Percentiles rank a stretch among this genome's conserved stretches.
Conservation (phyloP, 2,797 vertebrate species). For the Melanotaenia boesemani region DNA sequence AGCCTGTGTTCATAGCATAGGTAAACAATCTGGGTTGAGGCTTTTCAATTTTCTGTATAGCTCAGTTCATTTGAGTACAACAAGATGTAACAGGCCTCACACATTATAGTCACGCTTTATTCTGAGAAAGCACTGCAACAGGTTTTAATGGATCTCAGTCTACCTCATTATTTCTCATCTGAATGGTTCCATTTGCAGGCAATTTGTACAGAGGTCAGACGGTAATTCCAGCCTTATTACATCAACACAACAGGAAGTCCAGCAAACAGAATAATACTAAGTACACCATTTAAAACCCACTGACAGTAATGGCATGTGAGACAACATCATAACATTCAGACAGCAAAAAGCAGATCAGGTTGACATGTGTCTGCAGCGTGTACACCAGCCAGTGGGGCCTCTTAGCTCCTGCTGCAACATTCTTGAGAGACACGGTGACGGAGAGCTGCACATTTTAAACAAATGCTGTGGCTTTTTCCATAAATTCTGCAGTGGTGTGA, state of each 20-base stretch:
- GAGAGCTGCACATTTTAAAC: conserved; percentile 4
- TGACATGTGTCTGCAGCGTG: conserved; percentile 16
- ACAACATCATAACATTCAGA: conserved; percentile 30
- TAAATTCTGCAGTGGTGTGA: neutral
- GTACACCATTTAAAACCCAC: conserved; percentile 70
- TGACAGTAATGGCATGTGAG: conserved; percentile 58
- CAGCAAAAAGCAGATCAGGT: conserved; percentile 53
- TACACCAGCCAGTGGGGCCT: conserved; percentile 14
- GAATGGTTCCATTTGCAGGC: conserved; percentile 55
- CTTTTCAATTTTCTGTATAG: conserved; percentile 28
- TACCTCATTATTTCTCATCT: conserved; percentile 53
- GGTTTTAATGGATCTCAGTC: conserved; percentile 49
- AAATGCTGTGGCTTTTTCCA: conserved; percentile 11
- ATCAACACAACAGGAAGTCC: conserved; percentile 71
- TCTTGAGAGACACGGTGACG: neutral
- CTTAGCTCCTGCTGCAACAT: conserved; percentile 3
- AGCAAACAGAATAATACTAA: conserved; percentile 67
- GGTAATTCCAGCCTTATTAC: conserved; percentile 69
- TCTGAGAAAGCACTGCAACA: conserved; percentile 16
- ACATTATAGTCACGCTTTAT: conserved; percentile 25
- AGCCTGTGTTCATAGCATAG: neutral
- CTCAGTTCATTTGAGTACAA: conserved; percentile 7
- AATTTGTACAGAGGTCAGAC: conserved; percentile 57
- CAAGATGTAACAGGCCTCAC: conserved; percentile 21
- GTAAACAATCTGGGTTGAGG: conserved; percentile 6